Base-by-base conservation (phyloP, 2,113 vertebrate species). In the Urocitellus parryii region DNA sequence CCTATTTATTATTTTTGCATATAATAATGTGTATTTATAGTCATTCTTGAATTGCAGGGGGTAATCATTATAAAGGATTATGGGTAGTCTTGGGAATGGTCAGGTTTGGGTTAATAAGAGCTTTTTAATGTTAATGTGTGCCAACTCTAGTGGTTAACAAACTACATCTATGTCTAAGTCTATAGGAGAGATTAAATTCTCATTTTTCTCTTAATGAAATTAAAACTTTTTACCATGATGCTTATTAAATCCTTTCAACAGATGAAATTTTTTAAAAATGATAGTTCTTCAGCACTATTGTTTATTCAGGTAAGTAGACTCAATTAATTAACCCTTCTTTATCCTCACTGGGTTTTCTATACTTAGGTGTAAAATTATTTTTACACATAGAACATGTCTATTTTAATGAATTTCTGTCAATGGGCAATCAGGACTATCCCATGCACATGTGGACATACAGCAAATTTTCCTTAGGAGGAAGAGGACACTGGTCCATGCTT, bases 171-270 rank as follows among this genome's bases (percentile, higher is more conserved):
- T 61, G 39, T 58, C 42, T 53, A 80, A 93, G 10, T 11, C 51
- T 70, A 39, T 13, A 34, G 18, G 24, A 80, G 48, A 92, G 4
- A 39, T 67, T 58, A 84, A 68, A 51, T 72, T 92, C 27, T 96
- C 61, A 65, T 76, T 83, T 90, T 58, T 82, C 84, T 81, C 73
- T 89, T 74, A 67, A 80, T 56, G 17, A 90, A 94, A 80, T 58
- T 67, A 34, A 77, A 89, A 79, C 68, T 73, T 92, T 88, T 90
- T 32, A 45, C 25, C 45, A 53, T 82, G 34, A 91, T 90, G 87
- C 58, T 89, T 76, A 93, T 20, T 88, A 94, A 79, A 90, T 73
- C 14, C 48, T 85, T 92, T 58, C 1, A 84, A 10, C 2, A 9
- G 48, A 67, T 65, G n/a, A 91, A 74, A 14, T 68, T 70, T 91